Conservation (phyloP, 2,888 invertebrate genomes). For the Nomada flava region DNA sequence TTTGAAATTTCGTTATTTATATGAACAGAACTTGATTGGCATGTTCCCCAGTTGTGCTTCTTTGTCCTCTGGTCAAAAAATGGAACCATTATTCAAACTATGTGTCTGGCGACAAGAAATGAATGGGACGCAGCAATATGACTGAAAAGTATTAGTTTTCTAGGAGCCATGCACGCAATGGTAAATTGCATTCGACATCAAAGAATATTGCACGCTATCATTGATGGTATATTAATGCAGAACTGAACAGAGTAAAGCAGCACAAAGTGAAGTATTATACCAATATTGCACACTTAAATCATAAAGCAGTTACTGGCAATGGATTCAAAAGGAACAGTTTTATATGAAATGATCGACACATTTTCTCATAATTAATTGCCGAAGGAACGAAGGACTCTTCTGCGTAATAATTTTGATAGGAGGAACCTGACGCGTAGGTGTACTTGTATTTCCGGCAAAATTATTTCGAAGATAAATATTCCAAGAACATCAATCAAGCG, state of each 20-base stretch:
- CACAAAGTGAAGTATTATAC: no score
- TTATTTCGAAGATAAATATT: no score
- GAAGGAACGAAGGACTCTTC: no score
- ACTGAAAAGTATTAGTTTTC: conserved; percentile 11
- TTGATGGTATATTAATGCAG: conserved; percentile 2
- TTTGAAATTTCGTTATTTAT: not conserved
- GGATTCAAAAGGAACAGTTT: no score
- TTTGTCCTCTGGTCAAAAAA: conserved; percentile 5
- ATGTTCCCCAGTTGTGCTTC: conserved; percentile 15
- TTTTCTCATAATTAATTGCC: no score
- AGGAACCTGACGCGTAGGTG: no score
- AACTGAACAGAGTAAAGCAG: not conserved
- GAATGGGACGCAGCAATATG: conserved; percentile 9
- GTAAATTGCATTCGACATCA: not conserved
- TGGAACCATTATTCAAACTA: conserved; percentile 22
- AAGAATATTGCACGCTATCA: conserved; percentile 5
- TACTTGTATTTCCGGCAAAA: no score
- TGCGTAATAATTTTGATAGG: no score
- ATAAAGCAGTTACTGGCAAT: no score
- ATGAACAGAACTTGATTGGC: conserved; percentile 24
- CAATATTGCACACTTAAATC: no score
- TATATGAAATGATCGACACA: no score
- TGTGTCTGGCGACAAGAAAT: conserved; percentile 15
- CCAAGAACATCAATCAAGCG: no score
- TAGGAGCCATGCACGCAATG: not conserved